Evolutionary conservation across 2,888 invertebrate genomes (phyloP).

Genomic region (Stenotaenia linearis): DNA sequence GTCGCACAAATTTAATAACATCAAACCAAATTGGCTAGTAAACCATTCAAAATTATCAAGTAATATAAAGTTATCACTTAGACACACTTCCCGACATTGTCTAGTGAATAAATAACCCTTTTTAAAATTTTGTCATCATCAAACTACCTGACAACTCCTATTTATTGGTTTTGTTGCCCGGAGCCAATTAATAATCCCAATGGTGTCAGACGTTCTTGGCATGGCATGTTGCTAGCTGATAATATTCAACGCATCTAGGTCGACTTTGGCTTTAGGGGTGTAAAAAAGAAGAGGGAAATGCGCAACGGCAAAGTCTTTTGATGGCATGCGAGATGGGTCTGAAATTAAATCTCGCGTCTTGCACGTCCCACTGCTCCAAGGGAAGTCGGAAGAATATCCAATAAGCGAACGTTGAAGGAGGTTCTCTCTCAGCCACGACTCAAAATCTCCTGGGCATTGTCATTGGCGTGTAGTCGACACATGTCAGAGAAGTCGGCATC

Average conservation of each 20-base stretch:
- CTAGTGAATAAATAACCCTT: neutral
- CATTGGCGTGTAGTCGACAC: neutral
- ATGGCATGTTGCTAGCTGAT: neutral
- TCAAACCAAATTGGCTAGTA: too few relatives aligned
- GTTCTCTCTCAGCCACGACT: neutral
- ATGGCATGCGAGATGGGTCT: slow-evolving; percentile 4
- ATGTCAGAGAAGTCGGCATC: neutral
- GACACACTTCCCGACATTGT: neutral
- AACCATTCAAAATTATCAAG: too few relatives aligned
- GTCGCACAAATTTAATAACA: too few relatives aligned
- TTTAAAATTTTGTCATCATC: neutral
- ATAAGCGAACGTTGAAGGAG: neutral
- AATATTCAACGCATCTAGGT: neutral
- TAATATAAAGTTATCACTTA: too few relatives aligned
- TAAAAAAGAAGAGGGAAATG: neutral
- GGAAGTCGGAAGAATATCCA: neutral
- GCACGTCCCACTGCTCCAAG: neutral
- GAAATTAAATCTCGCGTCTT: neutral
- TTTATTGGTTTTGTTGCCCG: neutral
- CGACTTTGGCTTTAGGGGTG: neutral
- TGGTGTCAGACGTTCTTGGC: neutral
- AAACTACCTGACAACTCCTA: neutral
- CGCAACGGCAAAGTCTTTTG: neutral
- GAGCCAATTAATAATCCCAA: slow-evolving; percentile 3
- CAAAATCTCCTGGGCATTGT: neutral